Conservation (phyloP, 2,888 invertebrate genomes). For the Pachliopta kotzebuea region DNA sequence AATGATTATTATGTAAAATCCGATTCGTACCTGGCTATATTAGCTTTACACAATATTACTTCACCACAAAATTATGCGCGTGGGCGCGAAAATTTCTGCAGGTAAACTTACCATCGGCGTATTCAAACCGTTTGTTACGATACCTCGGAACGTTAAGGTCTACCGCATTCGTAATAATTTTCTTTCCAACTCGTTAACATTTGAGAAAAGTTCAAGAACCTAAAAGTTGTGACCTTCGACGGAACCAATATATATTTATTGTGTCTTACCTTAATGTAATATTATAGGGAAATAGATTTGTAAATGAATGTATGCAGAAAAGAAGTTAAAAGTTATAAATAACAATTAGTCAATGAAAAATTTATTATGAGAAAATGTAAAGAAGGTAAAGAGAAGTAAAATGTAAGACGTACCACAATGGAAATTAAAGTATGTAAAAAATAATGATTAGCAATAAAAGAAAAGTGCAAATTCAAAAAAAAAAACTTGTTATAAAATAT, state of each 20-base stretch:
- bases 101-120: conserved; percentile 60
- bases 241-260: background rate
- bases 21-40: background rate
- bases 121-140: conserved; percentile 53
- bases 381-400: too few relatives aligned
- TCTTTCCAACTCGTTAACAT: conserved; percentile 25
- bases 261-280: background rate
- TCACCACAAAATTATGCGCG: conserved; percentile 37
- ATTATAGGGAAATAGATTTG: background rate
- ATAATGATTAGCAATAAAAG: too few relatives aligned
- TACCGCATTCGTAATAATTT: conserved; percentile 38
- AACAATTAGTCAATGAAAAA: too few relatives aligned
- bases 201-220: background rate
- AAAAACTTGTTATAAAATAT: too few relatives aligned
- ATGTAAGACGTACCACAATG: too few relatives aligned
- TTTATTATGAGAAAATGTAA: too few relatives aligned
- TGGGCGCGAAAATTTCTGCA: conserved; percentile 74
- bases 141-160: conserved; percentile 41
- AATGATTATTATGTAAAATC: background rate
- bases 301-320: too few relatives aligned
- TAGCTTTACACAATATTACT: conserved; percentile 7
- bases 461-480: too few relatives aligned
- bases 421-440: too few relatives aligned
- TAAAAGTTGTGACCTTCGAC: conserved; percentile 6
- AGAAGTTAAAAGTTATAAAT: too few relatives aligned